phyloP scores from a whole-genome alignment of 2,888 invertebrate species.

The Tachina fera region DNA sequence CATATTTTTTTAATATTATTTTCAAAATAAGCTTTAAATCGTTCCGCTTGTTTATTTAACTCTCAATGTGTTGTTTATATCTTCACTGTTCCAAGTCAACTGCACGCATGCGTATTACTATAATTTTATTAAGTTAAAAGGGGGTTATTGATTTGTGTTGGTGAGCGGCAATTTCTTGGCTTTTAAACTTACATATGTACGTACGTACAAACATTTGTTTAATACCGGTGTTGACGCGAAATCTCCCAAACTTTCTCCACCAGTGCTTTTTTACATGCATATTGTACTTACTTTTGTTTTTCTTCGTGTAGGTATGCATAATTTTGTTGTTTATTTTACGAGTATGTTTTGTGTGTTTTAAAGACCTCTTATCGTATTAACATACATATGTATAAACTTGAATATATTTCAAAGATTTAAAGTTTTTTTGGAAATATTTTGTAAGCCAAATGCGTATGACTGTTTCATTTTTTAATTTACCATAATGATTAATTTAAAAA shows the following conservation, averaged over 20 bases:
- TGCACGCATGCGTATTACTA: conserved; percentile 72
- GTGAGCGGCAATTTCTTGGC: conserved; percentile 35
- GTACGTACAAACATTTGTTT: conserved; percentile 29
- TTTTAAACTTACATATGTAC: conserved; percentile 22
- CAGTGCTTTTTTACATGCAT: conserved; percentile 56
- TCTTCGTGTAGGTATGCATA: not conserved
- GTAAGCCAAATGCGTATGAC: not conserved
- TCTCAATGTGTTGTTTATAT: conserved; percentile 38
- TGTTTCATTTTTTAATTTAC: not conserved
- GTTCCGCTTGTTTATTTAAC: conserved; percentile 30
- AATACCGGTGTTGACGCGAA: conserved; percentile 62
- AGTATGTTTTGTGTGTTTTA: conserved; percentile 9
- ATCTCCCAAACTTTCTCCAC: conserved; percentile 61
- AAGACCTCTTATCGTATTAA: conserved; percentile 17
- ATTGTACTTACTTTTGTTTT: not conserved
- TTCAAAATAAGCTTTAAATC: not conserved
- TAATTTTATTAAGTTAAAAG: conserved; percentile 8
- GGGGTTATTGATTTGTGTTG: conserved; percentile 52
- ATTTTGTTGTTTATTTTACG: not conserved
- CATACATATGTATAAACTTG: not conserved
- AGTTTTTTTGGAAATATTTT: not conserved
- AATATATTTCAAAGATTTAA: no score
- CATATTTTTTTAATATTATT: conserved; percentile 2
- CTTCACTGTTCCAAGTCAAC: conserved; percentile 62
- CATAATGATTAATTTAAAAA: conserved; percentile 26